These are phyloP conservation scores for Antennarius striatus DNA, from an alignment of 2,113 vertebrate genomes.

Conservation along the genomic window DNA sequence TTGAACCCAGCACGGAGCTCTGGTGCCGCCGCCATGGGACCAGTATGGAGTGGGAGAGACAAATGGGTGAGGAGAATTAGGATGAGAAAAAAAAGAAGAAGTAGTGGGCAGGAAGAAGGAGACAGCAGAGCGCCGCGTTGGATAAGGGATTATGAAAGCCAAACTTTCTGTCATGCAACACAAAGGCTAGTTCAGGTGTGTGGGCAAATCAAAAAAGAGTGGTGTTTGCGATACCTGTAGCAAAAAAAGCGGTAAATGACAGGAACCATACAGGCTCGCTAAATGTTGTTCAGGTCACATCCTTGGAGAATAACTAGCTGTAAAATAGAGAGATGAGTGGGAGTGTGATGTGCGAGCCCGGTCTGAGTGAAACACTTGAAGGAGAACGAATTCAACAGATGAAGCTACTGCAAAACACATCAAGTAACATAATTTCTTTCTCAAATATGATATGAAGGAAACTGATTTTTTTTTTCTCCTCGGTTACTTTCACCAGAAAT, in stretches of 20 bases:
- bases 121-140: conserved; percentile 59
- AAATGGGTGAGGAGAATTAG: conserved; percentile 48
- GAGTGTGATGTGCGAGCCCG: conserved; percentile 15
- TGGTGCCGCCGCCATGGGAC: conserved; percentile 57
- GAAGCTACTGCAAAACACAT: neutral
- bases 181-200: conserved; percentile 38
- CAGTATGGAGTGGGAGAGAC: conserved; percentile 51
- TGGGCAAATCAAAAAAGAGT: conserved; percentile 43
- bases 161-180: conserved; percentile 64
- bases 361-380: neutral
- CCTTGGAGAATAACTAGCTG: conserved; percentile 13
- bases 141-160: conserved; percentile 67
- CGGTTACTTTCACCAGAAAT: neutral
- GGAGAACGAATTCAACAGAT: conserved; percentile 10
- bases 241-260: conserved; percentile 13
- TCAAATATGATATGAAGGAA: neutral
- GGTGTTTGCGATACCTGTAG: conserved; percentile 20
- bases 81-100: conserved; percentile 39
- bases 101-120: conserved; percentile 60
- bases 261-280: conserved; percentile 26
- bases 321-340: conserved; percentile 6
- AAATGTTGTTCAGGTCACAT: conserved; percentile 14
- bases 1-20: conserved; percentile 47
- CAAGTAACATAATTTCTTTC: neutral
- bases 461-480: neutral